A percentile compares a stretch with the other conserved stretches of the same genome.
phyloP scores from a whole-genome alignment of 1,140 invertebrate species.

The Dolichoris vasculosae region DNA sequence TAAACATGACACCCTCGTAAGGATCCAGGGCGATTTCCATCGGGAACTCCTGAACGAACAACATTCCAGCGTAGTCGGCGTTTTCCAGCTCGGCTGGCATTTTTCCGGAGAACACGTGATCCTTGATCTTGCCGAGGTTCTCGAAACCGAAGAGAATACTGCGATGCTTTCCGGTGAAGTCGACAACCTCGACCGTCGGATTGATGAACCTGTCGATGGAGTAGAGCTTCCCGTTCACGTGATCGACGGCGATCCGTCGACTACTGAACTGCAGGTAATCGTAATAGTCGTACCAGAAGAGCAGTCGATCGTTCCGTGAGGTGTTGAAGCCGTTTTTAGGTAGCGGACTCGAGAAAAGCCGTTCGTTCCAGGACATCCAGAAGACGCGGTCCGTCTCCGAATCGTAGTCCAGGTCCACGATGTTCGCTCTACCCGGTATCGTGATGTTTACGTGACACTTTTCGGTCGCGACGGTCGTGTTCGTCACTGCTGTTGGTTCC shows the following conservation, averaged over 20 bases:
- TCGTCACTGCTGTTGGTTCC: neutral
- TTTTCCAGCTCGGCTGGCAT: neutral
- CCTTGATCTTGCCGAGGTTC: neutral
- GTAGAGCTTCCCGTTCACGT: constrained; percentile 24
- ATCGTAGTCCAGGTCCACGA: constrained; percentile 20
- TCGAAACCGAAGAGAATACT: neutral
- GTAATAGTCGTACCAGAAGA: constrained; percentile 37
- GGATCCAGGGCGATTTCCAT: constrained; percentile 19
- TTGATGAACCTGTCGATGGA: constrained; percentile 2
- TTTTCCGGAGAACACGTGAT: constrained; percentile 8
- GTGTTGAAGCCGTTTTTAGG: neutral
- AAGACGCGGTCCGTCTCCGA: neutral
- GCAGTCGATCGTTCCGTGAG: neutral
- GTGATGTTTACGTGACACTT: neutral
- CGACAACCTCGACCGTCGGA: constrained; percentile 27
- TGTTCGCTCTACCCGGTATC: neutral
- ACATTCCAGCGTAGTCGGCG: neutral
- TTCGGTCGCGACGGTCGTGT: neutral
- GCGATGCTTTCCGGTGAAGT: constrained; percentile 11
- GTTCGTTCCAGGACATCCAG: constrained; percentile 37
- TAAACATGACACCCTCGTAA: constrained; percentile 17
- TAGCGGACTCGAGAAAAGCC: neutral
- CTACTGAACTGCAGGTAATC: constrained; percentile 28
- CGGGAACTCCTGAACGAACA: neutral
- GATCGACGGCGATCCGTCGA: constrained; percentile 17